These are phyloP conservation scores for Crotalus tigris DNA, from an alignment of 2,113 vertebrate genomes.

Conservation along the genomic window DNA sequence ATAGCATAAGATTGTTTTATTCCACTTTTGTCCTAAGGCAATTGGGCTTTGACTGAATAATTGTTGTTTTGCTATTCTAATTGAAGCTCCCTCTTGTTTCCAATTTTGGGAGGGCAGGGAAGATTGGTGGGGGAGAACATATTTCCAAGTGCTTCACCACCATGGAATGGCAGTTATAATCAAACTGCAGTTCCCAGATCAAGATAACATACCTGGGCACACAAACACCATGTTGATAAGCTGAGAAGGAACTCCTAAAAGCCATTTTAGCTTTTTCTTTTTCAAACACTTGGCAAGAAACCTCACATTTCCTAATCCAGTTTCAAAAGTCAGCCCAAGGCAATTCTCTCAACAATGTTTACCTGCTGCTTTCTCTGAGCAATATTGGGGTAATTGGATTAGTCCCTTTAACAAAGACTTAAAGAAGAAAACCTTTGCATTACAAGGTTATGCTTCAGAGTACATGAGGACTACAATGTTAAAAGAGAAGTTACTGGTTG, in stretches of 20 bases:
- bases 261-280: neutral
- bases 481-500: neutral
- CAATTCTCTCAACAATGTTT: neutral
- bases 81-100: neutral
- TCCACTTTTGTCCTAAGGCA: neutral
- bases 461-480: neutral
- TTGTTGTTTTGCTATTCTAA: too few relatives aligned
- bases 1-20: neutral
- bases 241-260: neutral
- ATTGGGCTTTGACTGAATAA: neutral
- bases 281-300: neutral
- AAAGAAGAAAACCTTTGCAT: neutral
- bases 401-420: neutral
- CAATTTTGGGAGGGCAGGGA: neutral
- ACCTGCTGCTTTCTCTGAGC: neutral
- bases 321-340: neutral
- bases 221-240: neutral
- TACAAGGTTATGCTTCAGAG: neutral
- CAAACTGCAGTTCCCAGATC: neutral
- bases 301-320: neutral
- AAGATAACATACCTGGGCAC: neutral
- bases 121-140: neutral
- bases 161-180: neutral
- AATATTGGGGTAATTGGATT: neutral
- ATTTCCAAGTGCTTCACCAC: neutral